These are phyloP conservation scores for Homarus gammarus DNA, from an alignment of 2,888 invertebrate species.

Conservation along the genomic window DNA sequence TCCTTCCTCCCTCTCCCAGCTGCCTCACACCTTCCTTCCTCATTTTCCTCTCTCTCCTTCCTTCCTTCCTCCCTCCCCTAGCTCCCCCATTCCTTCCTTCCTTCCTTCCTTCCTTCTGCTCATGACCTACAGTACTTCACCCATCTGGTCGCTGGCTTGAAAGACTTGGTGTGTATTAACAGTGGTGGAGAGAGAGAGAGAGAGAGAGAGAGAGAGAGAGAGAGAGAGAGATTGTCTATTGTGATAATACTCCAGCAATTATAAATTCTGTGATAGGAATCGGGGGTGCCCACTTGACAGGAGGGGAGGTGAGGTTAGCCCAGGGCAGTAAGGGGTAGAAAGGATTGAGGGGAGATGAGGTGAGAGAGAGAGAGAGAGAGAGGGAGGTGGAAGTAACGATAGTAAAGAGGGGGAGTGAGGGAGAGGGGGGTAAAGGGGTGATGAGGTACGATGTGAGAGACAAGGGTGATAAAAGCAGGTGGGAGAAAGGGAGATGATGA, in stretches of 20 bases:
- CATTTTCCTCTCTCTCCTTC: neutral
- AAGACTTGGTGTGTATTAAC: no score
- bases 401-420: neutral
- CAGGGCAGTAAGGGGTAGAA: no score
- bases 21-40: no score
- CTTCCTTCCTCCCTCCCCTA: no score
- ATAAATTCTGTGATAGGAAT: slow-evolving; percentile 3
- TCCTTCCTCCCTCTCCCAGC: neutral
- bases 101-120: neutral
- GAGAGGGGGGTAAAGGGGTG: neutral
- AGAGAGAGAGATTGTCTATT: neutral
- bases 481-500: no score
- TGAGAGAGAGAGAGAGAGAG: slow-evolving; percentile 3
- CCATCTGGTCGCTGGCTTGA: no score
- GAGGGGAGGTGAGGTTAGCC: neutral
- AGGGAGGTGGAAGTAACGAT: neutral
- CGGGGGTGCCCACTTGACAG: slow-evolving; percentile 1
- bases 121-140: no score
- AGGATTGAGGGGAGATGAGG: neutral
- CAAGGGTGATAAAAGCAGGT: no score
- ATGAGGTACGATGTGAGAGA: neutral
- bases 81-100: neutral
- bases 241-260: slow-evolving; percentile 6
- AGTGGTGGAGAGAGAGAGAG: neutral
- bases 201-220: neutral